Conservation (phyloP, 2,113 vertebrate species). For the Empidonax traillii region DNA sequence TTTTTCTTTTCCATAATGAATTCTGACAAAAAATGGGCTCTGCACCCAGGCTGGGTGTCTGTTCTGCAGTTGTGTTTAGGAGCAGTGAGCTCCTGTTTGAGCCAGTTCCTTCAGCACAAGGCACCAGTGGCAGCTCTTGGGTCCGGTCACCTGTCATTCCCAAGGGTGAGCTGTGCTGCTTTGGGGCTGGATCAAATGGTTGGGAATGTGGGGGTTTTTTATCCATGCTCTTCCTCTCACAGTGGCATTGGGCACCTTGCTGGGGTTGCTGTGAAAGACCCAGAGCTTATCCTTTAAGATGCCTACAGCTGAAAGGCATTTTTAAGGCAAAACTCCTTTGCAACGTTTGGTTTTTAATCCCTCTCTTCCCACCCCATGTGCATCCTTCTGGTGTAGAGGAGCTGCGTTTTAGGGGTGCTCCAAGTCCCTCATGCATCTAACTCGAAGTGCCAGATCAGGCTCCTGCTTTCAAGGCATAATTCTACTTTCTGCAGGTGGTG, state of each 20-base stretch:
- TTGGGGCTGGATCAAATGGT: not conserved
- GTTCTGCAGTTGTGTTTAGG: not conserved
- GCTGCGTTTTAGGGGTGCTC: not conserved
- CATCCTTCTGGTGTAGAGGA: not conserved
- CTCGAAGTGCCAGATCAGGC: not conserved
- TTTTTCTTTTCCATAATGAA: not conserved
- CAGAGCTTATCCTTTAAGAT: not conserved
- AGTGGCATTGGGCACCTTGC: not conserved
- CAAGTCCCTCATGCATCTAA: not conserved
- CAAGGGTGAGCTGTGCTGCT: not conserved
- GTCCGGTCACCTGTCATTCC: fast-evolving
- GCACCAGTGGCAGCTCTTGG: not conserved
- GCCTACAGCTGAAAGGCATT: not conserved
- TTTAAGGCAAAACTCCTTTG: not conserved
- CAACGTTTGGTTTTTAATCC: not conserved
- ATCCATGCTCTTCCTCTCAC: not conserved
- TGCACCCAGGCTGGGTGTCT: not conserved
- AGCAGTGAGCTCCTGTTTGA: not conserved
- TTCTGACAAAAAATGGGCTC: not conserved
- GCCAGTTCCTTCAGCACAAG: not conserved
- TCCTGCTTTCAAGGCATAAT: conserved; percentile 15
- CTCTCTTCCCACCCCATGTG: not conserved
- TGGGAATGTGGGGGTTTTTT: not conserved
- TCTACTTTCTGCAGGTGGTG: not conserved
- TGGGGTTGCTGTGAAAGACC: not conserved